Evolutionary conservation across 2,888 invertebrate genomes (phyloP), one percentile per base, ranked within the genome.

Genomic region (Peribatodes rhomboidaria): DNA sequence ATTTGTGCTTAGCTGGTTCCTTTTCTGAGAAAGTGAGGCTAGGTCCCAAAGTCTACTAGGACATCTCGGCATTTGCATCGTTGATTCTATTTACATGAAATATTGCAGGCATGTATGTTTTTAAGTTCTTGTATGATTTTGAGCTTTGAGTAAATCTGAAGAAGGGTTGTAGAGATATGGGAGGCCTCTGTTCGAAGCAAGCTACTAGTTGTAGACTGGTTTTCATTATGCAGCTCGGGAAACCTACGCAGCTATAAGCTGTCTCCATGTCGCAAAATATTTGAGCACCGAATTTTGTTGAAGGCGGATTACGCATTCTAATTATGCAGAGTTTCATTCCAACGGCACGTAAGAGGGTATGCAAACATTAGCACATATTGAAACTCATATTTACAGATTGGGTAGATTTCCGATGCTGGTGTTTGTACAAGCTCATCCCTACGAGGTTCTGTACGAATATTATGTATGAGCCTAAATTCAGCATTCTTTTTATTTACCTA

Each of bases 261-360:
- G 8, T 9, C 14, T 11, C 13, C 31, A 10, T 16, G 33, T 33
- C 13, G 44, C 44, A 33, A 55, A n/a, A 37, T 16, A 57, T 16
- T 14, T 47, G 22, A 37, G 46, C 49, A 33, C 11, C n/a, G 20
- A 54, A 41, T 49, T n/a, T 41, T 49, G 41, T 39, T 11, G 9
- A 46, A 22, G 52, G 27, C 27, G 27, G 62, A 62, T 62, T 62
- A 56, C 50, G 14, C 20, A 39, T 49, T 56, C 46, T 57, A 57
- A 62, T 62, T 62, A 62, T 57, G 57, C 57, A 57, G 35, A 62
- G 27, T 16, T 57, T 52, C 44, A 46, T 52, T 56, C 49, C 18
- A 50, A 55, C 54, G 54, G 9, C 39, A 22, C 27, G 47, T 31
- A 55, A 55, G 35, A 39, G 39, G 35, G 41, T 16, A 27, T 20